A percentile compares a stretch with the other conserved stretches of the same genome.
Evolutionary conservation across 1,140 invertebrate species (phyloP).

Genomic region (Sweltsa coloradensis): DNA sequence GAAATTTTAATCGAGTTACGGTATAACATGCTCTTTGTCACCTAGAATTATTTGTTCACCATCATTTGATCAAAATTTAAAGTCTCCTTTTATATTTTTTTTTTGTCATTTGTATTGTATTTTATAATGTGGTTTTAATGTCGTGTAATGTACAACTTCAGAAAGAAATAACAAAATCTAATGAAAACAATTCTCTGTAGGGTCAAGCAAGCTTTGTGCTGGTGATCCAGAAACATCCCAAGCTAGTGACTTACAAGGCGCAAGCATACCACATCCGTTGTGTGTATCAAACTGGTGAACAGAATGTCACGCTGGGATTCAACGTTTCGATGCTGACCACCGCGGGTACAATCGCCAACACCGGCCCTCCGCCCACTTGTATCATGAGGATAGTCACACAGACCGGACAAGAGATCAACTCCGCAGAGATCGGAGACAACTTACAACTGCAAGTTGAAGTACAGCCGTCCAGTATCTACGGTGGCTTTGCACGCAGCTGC

Average conservation of each 20-base stretch:
- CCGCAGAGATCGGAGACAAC: slow-evolving; percentile 86
- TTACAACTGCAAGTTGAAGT: slow-evolving; percentile 84
- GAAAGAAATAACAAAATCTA: background rate
- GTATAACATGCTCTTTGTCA: too few relatives aligned
- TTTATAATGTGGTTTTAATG: background rate
- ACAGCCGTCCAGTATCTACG: slow-evolving; percentile 88
- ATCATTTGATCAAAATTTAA: too few relatives aligned
- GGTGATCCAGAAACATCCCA: slow-evolving; percentile 91
- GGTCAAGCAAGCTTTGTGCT: slow-evolving; percentile 84
- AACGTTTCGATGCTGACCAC: slow-evolving; percentile 93
- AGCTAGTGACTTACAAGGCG: slow-evolving; percentile 86
- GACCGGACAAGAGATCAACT: slow-evolving; percentile 75
- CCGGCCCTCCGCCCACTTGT: slow-evolving; percentile 84
- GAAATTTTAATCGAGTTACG: too few relatives aligned
- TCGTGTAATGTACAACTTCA: background rate
- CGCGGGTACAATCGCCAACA: slow-evolving; percentile 88
- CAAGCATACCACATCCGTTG: slow-evolving; percentile 92
- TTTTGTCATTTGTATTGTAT: background rate
- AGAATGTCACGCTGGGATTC: slow-evolving; percentile 84
- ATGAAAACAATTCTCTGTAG: slow-evolving; percentile 31
- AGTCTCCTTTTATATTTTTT: background rate
- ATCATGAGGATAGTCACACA: slow-evolving; percentile 83
- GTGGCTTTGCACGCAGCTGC: slow-evolving; percentile 84
- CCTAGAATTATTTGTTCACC: too few relatives aligned
- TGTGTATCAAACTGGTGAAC: slow-evolving; percentile 86